Evolutionary conservation across 2,113 vertebrate species (phyloP).

Genomic region (Nerophis lumbriciformis): DNA sequence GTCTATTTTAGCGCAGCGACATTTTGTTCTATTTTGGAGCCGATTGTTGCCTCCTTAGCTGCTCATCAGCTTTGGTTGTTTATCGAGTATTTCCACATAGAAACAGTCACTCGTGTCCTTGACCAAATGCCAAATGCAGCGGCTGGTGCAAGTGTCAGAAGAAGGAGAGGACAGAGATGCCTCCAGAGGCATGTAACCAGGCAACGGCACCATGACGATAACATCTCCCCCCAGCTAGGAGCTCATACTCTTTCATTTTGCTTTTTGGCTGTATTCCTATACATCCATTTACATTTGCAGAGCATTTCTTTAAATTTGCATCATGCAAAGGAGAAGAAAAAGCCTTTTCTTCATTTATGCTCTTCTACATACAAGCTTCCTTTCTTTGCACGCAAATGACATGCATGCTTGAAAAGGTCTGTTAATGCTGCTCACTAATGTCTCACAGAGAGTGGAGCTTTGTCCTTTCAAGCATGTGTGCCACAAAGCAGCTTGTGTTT

Average conservation of each 20-base stretch:
- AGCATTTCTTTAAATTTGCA: constrained; percentile 34
- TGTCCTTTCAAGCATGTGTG: constrained; percentile 10
- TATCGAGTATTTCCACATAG: constrained; percentile 37
- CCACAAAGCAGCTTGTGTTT: neutral
- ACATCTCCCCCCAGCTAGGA: constrained; percentile 41
- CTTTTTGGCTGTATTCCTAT: constrained; percentile 7
- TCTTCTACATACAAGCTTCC: constrained; percentile 34
- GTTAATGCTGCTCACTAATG: constrained; percentile 27
- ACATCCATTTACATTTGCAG: constrained; percentile 42
- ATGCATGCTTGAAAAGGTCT: constrained; percentile 42
- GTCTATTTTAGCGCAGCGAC: constrained; percentile 13
- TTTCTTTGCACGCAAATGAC: constrained; percentile 27
- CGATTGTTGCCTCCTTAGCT: constrained; percentile 17
- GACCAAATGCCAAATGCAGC: constrained; percentile 49
- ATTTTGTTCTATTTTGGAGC: constrained; percentile 27
- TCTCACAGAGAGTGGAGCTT: constrained; percentile 18
- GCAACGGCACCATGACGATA: constrained; percentile 57
- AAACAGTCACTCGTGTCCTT: constrained; percentile 56
- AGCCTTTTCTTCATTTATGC: constrained; percentile 46
- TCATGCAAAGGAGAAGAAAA: constrained; percentile 46
- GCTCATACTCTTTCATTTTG: constrained; percentile 40
- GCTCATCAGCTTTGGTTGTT: constrained; percentile 34
- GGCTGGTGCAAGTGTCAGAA: constrained; percentile 54
- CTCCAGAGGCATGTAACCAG: constrained; percentile 63
- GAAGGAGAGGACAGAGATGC: constrained; percentile 40